Conservation (phyloP, 2,113 vertebrate genomes). For the Carassius gibelio region DNA sequence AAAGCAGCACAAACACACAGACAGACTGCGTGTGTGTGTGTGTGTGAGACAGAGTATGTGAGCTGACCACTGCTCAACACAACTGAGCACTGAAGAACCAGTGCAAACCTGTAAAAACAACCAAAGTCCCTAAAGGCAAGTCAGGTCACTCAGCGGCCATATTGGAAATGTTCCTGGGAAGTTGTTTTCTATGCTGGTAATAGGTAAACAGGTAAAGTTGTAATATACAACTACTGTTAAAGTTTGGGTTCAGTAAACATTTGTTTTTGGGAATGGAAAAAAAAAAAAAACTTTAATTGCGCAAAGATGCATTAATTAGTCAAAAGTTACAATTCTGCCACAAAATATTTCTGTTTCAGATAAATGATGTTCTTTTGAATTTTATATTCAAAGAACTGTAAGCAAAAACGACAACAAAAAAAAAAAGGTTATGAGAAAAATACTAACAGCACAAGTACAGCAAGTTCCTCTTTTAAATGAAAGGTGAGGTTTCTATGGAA, state of each 20-base stretch:
- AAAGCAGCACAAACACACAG: slow-evolving; percentile 4
- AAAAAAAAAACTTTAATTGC: too few relatives aligned
- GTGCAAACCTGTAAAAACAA: background rate
- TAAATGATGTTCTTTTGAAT: background rate
- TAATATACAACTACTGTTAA: background rate
- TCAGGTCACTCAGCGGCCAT: background rate
- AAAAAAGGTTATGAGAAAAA: background rate
- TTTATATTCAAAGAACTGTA: background rate
- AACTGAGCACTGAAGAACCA: background rate
- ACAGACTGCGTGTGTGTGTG: background rate
- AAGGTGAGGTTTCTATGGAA: too few relatives aligned
- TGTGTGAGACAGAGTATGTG: background rate
- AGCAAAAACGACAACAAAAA: background rate
- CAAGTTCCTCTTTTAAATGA: too few relatives aligned
- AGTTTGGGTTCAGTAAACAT: background rate
- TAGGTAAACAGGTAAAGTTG: background rate
- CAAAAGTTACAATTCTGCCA: too few relatives aligned
- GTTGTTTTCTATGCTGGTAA: background rate
- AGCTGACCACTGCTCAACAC: background rate
- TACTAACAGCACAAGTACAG: background rate
- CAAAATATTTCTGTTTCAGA: background rate
- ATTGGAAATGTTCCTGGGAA: background rate
- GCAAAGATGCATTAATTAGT: too few relatives aligned
- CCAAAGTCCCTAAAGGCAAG: background rate
- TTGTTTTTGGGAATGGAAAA: background rate